These are phyloP conservation scores for Seriola quinqueradiata DNA, from an alignment of 2,113 vertebrate genomes.

Conservation along the genomic window DNA sequence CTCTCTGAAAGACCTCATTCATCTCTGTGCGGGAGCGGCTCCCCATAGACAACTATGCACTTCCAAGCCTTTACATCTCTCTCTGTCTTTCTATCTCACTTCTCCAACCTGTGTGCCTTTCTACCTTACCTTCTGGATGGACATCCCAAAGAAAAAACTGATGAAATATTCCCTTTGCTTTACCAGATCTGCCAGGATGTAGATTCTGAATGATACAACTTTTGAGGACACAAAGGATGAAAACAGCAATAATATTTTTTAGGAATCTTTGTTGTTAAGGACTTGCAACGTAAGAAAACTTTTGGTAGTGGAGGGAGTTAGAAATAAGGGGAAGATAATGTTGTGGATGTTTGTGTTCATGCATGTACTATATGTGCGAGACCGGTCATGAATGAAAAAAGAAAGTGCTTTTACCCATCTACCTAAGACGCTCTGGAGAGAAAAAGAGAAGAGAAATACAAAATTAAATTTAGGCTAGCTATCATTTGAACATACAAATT, in stretches of 20 bases:
- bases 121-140: conserved; percentile 76
- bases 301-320: conserved; percentile 53
- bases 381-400: conserved; percentile 47
- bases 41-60: conserved; percentile 83
- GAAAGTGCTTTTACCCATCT: conserved; percentile 46
- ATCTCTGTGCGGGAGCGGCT: conserved; percentile 73
- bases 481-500: conserved; percentile 38
- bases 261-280: conserved; percentile 52
- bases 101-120: conserved; percentile 57
- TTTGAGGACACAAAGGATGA: conserved; percentile 70
- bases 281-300: conserved; percentile 41
- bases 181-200: conserved; percentile 85
- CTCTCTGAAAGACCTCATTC: conserved; percentile 82
- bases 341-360: conserved; percentile 51
- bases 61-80: conserved; percentile 78
- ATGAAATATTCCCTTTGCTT: conserved; percentile 69
- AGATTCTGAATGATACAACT: conserved; percentile 72
- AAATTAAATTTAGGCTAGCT: conserved; percentile 26
- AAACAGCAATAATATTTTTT: conserved; percentile 59
- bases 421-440: conserved; percentile 48
- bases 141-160: conserved; percentile 85
- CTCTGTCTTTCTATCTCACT: conserved; percentile 52
- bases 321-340: conserved; percentile 77
- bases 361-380: conserved; percentile 65
- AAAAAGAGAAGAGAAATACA: conserved; percentile 32